phyloP scores from a whole-genome alignment of 1,140 invertebrate species.

The Drosophila willistoni region DNA sequence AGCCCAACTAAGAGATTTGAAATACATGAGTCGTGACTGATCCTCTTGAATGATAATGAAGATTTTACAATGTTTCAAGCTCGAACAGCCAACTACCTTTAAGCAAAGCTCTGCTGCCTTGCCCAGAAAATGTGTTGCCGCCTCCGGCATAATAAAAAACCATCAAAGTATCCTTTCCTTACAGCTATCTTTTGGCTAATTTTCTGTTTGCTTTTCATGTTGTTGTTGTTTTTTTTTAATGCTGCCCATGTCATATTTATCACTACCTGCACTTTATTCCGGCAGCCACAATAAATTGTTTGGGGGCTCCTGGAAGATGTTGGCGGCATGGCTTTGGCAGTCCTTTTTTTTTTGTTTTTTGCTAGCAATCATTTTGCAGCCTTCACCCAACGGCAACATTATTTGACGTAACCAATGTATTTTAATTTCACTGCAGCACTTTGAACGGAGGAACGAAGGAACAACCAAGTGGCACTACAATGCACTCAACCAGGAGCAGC shows the following conservation, averaged over 20 bases:
- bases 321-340: constrained; percentile 15
- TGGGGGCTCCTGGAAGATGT: constrained; percentile 43
- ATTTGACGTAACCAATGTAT: constrained; percentile 80
- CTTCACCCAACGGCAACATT: constrained; percentile 70
- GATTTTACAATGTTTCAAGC: background rate
- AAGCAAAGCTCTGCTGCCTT: background rate
- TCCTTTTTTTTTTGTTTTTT: too few species aligned
- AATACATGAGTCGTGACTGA: too few species aligned
- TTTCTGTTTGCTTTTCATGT: constrained; percentile 2
- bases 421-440: constrained; percentile 75
- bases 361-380: too few species aligned
- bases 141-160: constrained; percentile 52
- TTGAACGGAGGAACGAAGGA: constrained; percentile 19
- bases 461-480: constrained; percentile 70
- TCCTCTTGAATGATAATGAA: background rate
- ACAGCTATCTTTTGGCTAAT: constrained; percentile 18
- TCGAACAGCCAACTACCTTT: background rate
- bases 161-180: constrained; percentile 29
- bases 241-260: constrained; percentile 71
- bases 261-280: constrained; percentile 63
- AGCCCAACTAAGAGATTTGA: too few species aligned
- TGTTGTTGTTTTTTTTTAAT: constrained; percentile 16
- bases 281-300: constrained; percentile 72
- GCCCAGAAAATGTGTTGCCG: background rate
- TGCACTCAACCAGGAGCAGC: constrained; percentile 49